These are phyloP conservation scores for Yponomeuta plumbellus DNA, from an alignment of 2,888 invertebrate species.

Conservation along the genomic window DNA sequence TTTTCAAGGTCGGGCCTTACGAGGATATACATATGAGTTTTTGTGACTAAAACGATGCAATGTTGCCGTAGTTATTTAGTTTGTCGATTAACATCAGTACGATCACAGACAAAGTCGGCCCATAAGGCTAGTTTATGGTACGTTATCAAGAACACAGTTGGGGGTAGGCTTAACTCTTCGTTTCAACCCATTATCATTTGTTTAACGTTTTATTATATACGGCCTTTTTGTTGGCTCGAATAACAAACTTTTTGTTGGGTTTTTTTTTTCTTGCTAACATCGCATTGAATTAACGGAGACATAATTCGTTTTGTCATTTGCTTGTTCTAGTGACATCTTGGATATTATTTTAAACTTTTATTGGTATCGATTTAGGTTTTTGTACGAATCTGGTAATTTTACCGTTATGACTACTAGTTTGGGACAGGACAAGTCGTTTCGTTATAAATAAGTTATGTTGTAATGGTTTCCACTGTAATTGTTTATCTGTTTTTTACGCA, in stretches of 20 bases:
- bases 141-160: background rate
- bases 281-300: background rate
- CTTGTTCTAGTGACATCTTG: background rate
- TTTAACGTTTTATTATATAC: slow-evolving; percentile 4
- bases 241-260: background rate
- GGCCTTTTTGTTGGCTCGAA: slow-evolving; percentile 1
- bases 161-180: background rate
- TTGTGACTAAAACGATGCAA: background rate
- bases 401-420: too few species aligned
- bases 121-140: background rate
- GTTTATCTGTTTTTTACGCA: too few species aligned
- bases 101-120: background rate
- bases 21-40: too few species aligned
- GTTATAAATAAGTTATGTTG: too few species aligned
- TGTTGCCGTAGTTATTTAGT: background rate
- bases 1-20: too few species aligned
- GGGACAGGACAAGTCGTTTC: too few species aligned
- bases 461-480: too few species aligned
- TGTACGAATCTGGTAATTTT: background rate
- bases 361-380: background rate
- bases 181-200: background rate
- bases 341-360: background rate
- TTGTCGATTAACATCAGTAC: background rate
- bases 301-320: background rate
- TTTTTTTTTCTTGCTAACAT: background rate